A percentile compares a stretch with the other conserved stretches of the same genome.
Conservation (phyloP, 2,797 vertebrate species). For the Scomberomorus guttatus region DNA sequence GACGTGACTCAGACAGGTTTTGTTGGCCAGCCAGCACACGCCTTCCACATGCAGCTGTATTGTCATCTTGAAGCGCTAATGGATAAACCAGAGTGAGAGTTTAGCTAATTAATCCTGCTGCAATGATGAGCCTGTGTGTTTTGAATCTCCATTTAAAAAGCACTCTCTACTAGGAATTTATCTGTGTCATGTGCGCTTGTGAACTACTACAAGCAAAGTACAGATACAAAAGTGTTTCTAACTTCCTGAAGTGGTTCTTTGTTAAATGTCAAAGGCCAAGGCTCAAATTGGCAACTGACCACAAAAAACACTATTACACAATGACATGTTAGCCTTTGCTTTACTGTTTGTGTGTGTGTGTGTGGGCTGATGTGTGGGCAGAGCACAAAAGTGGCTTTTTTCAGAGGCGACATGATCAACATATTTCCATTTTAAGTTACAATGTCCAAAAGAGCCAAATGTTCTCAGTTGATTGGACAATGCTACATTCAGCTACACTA, state of each 20-base stretch:
- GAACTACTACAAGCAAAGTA: background rate
- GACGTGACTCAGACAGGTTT: constrained; percentile 36
- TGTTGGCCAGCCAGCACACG: background rate
- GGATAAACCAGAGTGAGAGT: constrained; percentile 5
- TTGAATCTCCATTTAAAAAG: constrained; percentile 1
- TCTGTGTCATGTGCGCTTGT: background rate
- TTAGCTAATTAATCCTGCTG: background rate
- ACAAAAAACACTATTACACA: constrained; percentile 57
- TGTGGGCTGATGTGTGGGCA: constrained; percentile 41
- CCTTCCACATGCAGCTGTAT: background rate
- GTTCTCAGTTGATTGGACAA: background rate
- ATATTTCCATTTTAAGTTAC: constrained; percentile 40
- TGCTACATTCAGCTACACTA: background rate
- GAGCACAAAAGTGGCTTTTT: constrained; percentile 36
- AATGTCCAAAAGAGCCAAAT: background rate
- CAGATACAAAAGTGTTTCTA: constrained; percentile 18
- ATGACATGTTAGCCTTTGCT: constrained; percentile 33
- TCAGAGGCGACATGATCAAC: constrained; percentile 21
- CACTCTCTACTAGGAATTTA: background rate
- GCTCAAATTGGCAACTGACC: constrained; percentile 54
- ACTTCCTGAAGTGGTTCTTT: constrained; percentile 70
- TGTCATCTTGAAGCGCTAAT: background rate
- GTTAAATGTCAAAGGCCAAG: constrained; percentile 76
- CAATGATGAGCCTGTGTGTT: background rate
- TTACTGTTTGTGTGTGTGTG: constrained; percentile 9